Conservation (phyloP, 1,140 invertebrate genomes). For the Amphibalanus amphitrite region DNA sequence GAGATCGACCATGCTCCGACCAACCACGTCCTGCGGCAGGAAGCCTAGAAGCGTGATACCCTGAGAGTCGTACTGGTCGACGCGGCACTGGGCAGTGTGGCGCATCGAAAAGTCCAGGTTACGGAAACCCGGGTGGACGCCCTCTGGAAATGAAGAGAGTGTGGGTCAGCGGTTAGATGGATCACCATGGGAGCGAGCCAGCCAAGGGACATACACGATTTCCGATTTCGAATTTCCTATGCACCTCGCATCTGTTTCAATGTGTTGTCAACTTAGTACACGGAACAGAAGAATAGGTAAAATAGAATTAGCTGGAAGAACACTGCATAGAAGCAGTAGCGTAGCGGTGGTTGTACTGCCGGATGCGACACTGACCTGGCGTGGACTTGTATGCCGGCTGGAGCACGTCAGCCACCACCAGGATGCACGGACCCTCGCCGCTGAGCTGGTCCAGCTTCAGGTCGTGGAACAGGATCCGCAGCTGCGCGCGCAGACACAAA, state of each 20-base stretch:
- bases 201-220: background rate
- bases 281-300: background rate
- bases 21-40: slow-evolving; percentile 69
- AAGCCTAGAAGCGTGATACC: slow-evolving; percentile 67
- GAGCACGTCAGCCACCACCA: background rate
- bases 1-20: slow-evolving; percentile 61
- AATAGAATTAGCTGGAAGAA: background rate
- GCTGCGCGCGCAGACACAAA: background rate
- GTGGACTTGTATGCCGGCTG: background rate
- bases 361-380: background rate
- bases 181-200: background rate
- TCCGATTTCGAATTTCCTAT: too few species aligned
- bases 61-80: slow-evolving; percentile 56
- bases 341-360: too few species aligned
- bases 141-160: background rate
- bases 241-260: background rate
- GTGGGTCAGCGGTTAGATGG: background rate
- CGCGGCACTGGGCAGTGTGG: slow-evolving; percentile 50
- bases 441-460: background rate
- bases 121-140: background rate
- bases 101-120: slow-evolving; percentile 43
- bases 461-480: background rate
- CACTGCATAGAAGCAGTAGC: too few species aligned
- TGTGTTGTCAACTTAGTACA: background rate
- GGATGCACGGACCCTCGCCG: background rate